Conservation (phyloP, 2,797 vertebrate species). For the Oryzias sinensis region DNA sequence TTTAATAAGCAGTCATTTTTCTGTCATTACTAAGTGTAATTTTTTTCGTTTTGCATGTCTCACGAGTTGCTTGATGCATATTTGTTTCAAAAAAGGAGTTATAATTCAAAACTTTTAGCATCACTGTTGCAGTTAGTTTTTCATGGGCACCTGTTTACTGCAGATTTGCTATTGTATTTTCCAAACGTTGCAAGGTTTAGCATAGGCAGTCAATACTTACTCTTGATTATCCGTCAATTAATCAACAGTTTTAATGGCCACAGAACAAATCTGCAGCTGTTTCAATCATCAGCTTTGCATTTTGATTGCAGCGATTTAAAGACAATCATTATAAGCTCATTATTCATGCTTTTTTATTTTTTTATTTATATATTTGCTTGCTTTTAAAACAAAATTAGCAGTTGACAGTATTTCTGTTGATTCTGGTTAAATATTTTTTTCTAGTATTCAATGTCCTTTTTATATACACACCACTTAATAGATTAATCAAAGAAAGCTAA, state of each 20-base stretch:
- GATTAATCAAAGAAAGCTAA: not conserved
- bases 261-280: not conserved
- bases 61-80: too few species aligned
- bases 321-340: not conserved
- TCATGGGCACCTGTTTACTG: too few species aligned
- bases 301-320: not conserved
- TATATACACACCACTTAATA: constrained; percentile 1
- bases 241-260: not conserved
- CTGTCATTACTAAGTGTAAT: too few species aligned
- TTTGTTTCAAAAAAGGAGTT: too few species aligned
- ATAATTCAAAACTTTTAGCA: too few species aligned
- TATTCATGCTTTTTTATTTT: not conserved
- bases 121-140: too few species aligned
- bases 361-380: not conserved
- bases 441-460: not conserved
- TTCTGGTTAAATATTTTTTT: not conserved
- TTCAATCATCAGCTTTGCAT: not conserved
- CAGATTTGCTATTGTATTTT: too few species aligned
- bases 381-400: not conserved
- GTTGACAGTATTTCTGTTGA: not conserved
- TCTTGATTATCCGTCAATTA: not conserved
- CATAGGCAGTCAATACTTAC: not conserved
- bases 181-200: not conserved
- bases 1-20: too few species aligned
- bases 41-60: too few species aligned